phyloP scores from a whole-genome alignment of 2,113 vertebrate genomes.

The Asarcornis scutulata region DNA sequence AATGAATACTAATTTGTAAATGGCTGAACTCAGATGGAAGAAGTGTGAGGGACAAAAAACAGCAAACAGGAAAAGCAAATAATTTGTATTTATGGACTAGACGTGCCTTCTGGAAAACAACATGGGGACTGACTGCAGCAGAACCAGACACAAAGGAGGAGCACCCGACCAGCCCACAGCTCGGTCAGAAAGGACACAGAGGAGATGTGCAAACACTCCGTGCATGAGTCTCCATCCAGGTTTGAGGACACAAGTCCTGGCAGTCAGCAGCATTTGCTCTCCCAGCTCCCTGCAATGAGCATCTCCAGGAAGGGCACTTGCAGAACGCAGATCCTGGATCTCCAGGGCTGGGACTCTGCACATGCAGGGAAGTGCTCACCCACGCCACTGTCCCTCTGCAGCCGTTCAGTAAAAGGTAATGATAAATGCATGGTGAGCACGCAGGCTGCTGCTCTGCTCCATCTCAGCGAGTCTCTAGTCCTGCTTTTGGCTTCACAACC shows the following conservation, averaged over 20 bases:
- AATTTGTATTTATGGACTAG: background rate
- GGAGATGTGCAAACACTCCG: background rate
- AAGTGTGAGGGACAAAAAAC: background rate
- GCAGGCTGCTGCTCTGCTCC: background rate
- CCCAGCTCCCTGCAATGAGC: background rate
- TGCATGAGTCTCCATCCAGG: background rate
- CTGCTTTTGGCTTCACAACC: background rate
- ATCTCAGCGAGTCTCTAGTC: background rate
- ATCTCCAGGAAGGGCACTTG: background rate
- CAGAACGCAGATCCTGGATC: background rate
- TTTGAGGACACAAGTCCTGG: background rate
- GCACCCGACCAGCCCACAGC: background rate
- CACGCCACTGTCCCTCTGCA: background rate
- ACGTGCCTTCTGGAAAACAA: background rate
- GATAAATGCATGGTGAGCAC: background rate
- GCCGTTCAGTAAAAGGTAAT: background rate
- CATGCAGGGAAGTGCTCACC: background rate
- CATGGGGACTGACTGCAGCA: background rate
- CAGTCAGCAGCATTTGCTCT: background rate
- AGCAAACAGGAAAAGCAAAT: background rate
- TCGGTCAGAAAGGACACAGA: background rate
- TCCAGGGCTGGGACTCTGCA: background rate
- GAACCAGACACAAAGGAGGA: background rate
- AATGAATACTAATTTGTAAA: conserved; percentile 23
- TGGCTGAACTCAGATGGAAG: background rate